Evolutionary conservation across 2,113 vertebrate species (phyloP), one percentile per base, ranked within the genome.

Genomic region (Anthoscopus minutus): DNA sequence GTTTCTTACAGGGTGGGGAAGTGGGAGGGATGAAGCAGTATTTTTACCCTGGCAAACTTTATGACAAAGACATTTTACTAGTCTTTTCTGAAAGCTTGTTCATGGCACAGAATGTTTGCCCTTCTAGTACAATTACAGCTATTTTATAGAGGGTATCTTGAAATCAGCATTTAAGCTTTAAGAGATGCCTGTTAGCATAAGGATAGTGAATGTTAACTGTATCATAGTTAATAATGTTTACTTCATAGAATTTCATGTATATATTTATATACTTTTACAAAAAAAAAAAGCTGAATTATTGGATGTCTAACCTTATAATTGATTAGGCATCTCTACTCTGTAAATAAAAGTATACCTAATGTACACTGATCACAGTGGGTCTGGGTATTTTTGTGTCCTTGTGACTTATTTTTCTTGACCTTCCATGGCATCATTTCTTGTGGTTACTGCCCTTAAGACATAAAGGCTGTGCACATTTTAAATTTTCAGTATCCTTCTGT

Each of bases 231-330:
- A 96, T 97, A 91, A 96, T 97, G 96, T 98, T 98, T 98, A 98
- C 95, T 97, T 97, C 91, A 81, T 96, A 97, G 93, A 96, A 83
- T 96, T 94, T 95, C 80, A 70, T 98, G 97, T 98, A 98, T 95
- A 97, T 98, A 98, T 98, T 98, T 98, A 97, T 97, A 98, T 98
- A 95, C 97, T 98, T 98, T 95, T 97, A 97, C 97, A 94, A 89
- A 58, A n/a, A 40, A 50, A 97, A 97, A 92, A 96, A 91, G 7
- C 58, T 88, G 94, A 96, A 91, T 96, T 97, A 94, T 95, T 83
- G 25, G 92, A 58, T 97, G 96, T 92, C 96, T 96, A 82, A 95
- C 48, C 89, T 94, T 97, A 65, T 96, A 97, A 97, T 60, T 95
- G 76, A 96, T 97, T 81, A 90, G 95, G 70, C 88, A 92, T 96